Evolutionary conservation across 2,113 vertebrate genomes (phyloP).

Genomic region (Forbesichthys agassizii): DNA sequence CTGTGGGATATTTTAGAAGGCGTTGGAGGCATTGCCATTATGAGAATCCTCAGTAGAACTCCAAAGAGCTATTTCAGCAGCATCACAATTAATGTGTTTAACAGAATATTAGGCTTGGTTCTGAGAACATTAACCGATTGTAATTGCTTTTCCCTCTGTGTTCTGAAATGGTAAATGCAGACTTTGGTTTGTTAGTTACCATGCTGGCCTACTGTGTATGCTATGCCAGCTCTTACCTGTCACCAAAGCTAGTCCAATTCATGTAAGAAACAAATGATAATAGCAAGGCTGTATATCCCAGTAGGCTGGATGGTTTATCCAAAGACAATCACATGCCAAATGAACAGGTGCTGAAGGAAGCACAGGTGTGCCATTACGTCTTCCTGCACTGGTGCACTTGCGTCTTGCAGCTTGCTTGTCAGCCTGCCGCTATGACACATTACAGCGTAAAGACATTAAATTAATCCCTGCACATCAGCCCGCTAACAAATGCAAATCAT

Average conservation of each 20-base stretch:
- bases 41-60: conserved; percentile 64
- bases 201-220: background rate
- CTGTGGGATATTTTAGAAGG: conserved; percentile 61
- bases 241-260: background rate
- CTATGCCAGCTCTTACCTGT: background rate
- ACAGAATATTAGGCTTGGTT: conserved; percentile 57
- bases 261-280: background rate
- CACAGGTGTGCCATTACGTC: conserved; percentile 46
- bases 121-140: conserved; percentile 62
- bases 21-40: conserved; percentile 55
- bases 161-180: conserved; percentile 45
- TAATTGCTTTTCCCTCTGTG: conserved; percentile 54
- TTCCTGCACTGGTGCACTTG: conserved; percentile 44
- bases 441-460: conserved; percentile 42
- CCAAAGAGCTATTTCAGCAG: conserved; percentile 60
- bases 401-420: conserved; percentile 30
- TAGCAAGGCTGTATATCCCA: background rate
- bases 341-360: conserved; percentile 13
- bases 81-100: conserved; percentile 64
- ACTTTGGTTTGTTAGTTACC: conserved; percentile 2
- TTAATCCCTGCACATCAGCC: conserved; percentile 53
- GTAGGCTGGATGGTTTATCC: conserved; percentile 10
- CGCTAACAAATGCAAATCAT: conserved; percentile 71
- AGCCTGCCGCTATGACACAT: conserved; percentile 25
- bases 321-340: conserved; percentile 18